Conservation (phyloP, 2,797 vertebrate genomes). For the Anguilla marmorata region DNA sequence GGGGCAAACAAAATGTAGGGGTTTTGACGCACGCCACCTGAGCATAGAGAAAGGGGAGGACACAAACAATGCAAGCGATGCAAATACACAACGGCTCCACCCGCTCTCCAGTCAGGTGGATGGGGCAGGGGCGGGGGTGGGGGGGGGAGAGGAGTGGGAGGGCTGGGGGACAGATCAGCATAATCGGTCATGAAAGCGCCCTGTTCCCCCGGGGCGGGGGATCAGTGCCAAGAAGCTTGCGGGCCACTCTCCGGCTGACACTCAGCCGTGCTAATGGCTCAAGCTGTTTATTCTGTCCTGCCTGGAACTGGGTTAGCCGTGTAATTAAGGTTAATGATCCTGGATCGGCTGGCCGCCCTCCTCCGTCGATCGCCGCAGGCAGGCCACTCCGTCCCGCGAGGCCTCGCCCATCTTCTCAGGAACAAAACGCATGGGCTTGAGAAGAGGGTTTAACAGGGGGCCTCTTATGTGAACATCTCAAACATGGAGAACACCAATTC, state of each 20-base stretch:
- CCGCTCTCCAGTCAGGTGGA: constrained; percentile 53
- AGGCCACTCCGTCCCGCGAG: neutral
- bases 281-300: constrained; percentile 80
- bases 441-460: neutral
- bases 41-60: constrained; percentile 63
- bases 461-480: neutral
- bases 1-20: constrained; percentile 49
- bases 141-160: constrained; percentile 21
- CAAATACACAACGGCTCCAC: constrained; percentile 59
- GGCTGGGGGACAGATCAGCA: constrained; percentile 34
- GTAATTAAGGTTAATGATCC: constrained; percentile 87
- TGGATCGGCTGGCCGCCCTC: constrained; percentile 69
- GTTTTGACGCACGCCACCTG: constrained; percentile 79
- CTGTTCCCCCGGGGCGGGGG: constrained; percentile 65
- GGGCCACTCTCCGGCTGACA: constrained; percentile 81
- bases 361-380: constrained; percentile 72
- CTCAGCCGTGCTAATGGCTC: constrained; percentile 81
- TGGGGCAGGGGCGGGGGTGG: constrained; percentile 18
- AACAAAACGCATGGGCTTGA: neutral
- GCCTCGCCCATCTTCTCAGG: neutral
- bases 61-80: constrained; percentile 71
- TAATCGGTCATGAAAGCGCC: constrained; percentile 49
- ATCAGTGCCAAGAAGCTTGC: constrained; percentile 76
- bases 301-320: constrained; percentile 82
- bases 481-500: neutral